These are phyloP conservation scores for Pygoscelis antarcticus DNA, from an alignment of 2,113 vertebrate genomes.

Conservation along the genomic window DNA sequence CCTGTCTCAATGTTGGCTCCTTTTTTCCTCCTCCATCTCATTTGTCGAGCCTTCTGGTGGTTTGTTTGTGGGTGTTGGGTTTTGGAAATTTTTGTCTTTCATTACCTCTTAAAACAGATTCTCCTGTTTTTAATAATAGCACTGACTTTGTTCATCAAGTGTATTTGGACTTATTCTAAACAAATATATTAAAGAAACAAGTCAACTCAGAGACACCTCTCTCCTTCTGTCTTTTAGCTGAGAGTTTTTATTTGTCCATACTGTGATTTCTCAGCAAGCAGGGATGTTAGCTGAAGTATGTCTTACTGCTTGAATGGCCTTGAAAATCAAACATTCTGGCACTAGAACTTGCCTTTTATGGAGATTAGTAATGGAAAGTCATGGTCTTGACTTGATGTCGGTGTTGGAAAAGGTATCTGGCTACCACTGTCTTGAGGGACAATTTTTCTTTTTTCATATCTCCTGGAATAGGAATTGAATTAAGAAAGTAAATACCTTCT, in stretches of 20 bases:
- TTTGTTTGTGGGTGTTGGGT: background rate
- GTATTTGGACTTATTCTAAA: background rate
- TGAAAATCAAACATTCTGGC: background rate
- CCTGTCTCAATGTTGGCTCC: background rate
- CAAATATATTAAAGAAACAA: background rate
- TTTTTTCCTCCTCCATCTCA: background rate
- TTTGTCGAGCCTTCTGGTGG: background rate
- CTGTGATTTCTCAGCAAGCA: background rate
- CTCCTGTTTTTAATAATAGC: background rate
- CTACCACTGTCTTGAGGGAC: background rate
- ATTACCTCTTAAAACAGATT: background rate
- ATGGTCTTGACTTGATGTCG: background rate
- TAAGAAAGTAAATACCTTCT: background rate
- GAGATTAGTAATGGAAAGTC: background rate
- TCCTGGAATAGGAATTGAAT: background rate
- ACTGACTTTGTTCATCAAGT: background rate
- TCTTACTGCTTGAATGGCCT: background rate
- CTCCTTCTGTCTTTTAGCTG: background rate
- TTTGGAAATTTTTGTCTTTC: background rate
- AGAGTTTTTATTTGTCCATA: background rate
- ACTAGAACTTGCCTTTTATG: background rate
- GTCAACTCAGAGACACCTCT: background rate
- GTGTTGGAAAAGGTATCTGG: background rate
- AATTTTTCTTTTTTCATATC: background rate
- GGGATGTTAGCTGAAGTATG: background rate